Percentiles rank a stretch among this genome's conserved stretches.
These are phyloP conservation scores for Datnioides undecimradiatus DNA, from an alignment of 2,113 vertebrate species.

Conservation along the genomic window DNA sequence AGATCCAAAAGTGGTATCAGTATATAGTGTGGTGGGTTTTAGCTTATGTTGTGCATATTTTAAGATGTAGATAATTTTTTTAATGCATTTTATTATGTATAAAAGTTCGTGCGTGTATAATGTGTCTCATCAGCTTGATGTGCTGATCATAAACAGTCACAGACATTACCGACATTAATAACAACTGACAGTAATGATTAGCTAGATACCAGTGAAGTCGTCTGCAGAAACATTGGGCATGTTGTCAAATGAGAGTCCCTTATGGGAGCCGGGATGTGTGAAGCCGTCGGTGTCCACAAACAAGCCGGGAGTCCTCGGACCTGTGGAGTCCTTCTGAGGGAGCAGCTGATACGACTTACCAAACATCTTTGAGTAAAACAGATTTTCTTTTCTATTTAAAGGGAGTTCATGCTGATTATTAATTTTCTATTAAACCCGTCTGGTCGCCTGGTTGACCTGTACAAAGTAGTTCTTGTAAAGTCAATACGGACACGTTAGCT, in stretches of 20 bases:
- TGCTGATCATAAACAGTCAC: too few relatives aligned
- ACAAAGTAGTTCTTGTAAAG: not conserved
- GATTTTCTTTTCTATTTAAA: not conserved
- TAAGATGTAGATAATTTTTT: not conserved
- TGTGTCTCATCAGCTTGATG: not conserved
- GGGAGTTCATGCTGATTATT: not conserved
- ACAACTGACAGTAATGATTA: too few relatives aligned
- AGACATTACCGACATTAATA: too few relatives aligned
- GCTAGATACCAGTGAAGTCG: slow-evolving; percentile 77
- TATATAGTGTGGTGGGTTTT: not conserved
- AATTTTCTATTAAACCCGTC: too few relatives aligned
- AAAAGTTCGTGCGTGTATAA: not conserved
- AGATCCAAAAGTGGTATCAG: too few relatives aligned
- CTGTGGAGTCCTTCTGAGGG: slow-evolving; percentile 80
- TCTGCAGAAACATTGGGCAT: slow-evolving; percentile 79
- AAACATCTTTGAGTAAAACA: slow-evolving; percentile 77
- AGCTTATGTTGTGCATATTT: not conserved
- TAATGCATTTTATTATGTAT: not conserved
- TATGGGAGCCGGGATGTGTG: slow-evolving; percentile 51
- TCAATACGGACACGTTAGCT: not conserved
- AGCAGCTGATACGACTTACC: slow-evolving; percentile 83
- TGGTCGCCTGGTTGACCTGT: not conserved
- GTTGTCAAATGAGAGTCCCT: slow-evolving; percentile 83
- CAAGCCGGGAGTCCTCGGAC: slow-evolving; percentile 80
- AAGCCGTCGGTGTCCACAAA: slow-evolving; percentile 74